These are phyloP conservation scores for Mastigias papua DNA, from an alignment of 30 jellyfish, hydroid and myxozoan genomes.

Conservation along the genomic window DNA sequence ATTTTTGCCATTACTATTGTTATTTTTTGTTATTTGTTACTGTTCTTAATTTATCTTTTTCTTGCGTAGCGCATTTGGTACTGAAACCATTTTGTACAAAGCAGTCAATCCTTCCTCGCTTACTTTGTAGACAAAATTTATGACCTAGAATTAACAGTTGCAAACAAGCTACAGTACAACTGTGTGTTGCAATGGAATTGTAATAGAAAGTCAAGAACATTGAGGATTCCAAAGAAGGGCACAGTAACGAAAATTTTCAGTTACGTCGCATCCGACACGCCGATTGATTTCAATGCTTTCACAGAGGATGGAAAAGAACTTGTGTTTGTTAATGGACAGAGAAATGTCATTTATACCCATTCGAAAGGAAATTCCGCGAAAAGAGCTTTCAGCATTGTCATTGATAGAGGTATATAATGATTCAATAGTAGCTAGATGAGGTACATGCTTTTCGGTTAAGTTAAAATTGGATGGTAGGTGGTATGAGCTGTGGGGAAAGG, in stretches of 20 bases:
- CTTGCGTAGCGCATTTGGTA: background rate
- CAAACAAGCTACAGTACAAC: constrained; percentile 16
- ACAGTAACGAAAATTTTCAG: background rate
- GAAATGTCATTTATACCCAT: constrained; percentile 34
- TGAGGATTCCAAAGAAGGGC: background rate
- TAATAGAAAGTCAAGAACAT: background rate
- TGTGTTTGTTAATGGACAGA: constrained; percentile 3
- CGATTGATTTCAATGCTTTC: constrained; percentile 23
- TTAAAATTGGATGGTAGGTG: too few relatives aligned
- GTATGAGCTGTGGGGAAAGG: too few relatives aligned
- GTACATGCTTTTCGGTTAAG: too few relatives aligned
- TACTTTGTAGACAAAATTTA: constrained; percentile 17
- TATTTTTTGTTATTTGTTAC: too few relatives aligned
- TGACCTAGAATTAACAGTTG: constrained; percentile 1
- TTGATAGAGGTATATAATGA: constrained; percentile 25
- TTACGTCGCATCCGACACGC: constrained; percentile 1
- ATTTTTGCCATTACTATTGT: too few relatives aligned
- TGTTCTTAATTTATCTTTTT: too few relatives aligned
- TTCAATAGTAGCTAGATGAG: background rate
- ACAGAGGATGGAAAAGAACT: background rate
- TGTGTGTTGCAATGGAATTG: background rate
- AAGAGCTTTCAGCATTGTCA: constrained; percentile 1
- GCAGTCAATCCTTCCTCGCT: background rate
- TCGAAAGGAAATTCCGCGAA: background rate
- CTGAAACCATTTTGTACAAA: background rate